Base-by-base conservation (phyloP, 2,888 invertebrate genomes). In the Limnephilus rhombicus region DNA sequence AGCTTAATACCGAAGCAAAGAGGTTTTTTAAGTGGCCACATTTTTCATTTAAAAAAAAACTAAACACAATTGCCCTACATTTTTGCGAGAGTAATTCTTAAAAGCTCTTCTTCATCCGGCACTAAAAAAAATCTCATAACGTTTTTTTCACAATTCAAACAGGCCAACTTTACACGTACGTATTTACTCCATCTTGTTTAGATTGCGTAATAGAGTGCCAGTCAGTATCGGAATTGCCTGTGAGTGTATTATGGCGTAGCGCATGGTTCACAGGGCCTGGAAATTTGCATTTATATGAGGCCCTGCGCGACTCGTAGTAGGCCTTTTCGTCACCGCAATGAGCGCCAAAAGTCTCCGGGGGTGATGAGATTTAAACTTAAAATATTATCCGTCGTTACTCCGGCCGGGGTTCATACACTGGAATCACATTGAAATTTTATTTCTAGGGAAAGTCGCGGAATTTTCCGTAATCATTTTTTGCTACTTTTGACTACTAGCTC, bases 261-360 rank as follows among this genome's bases (percentile, higher is more conserved):
- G 68, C 68, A 68, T 91, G 93, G 92, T 92, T 92, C 93, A 90
- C 90, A 89, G 93, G 92, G 85, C 92, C 91, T 91, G 34, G 88
- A 93, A 93, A 93, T 93, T 93, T 93, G 93, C 93, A 93, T 93
- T 93, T 93, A 93, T 93, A 93, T 93, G 93, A 93, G 93, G 92
- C 90, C 68, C 90, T 92, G 89, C 92, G 92, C 91, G 82, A 49
- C 81, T 29, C 53, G 68, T 53, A 91, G 68, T 53, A 91, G 91
- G 92, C 85, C 87, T 91, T 88, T 85, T 80, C 91, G 80, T 90
- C 91, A 80, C 91, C 89, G 45, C 88, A 86, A 45, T 37, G 80
- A 80, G 85, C 90, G 80, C 31, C 34, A 49, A 49, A 86, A 80
- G 85, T 37, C 41, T 81, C 89, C 90, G 37, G 31, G 88, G 24